A percentile compares a stretch with the other conserved stretches of the same genome.
Conservation (phyloP, 2,797 vertebrate species). For the Columba guinea region DNA sequence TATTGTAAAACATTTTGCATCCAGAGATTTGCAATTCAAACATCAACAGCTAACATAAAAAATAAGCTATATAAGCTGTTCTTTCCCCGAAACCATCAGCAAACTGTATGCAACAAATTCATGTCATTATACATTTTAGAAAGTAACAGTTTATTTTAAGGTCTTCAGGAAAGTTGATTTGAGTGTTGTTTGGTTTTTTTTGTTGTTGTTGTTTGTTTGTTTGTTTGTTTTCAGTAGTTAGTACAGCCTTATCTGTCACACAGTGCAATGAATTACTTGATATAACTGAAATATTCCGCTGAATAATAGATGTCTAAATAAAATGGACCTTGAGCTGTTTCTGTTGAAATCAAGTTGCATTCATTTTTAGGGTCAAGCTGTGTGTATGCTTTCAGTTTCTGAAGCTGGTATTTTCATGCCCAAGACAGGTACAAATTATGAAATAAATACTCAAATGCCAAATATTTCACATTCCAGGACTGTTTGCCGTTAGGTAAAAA, state of each 20-base stretch:
- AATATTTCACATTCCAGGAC: neutral
- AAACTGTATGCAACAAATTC: neutral
- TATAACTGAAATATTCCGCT: neutral
- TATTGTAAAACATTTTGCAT: neutral
- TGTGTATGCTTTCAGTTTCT: neutral
- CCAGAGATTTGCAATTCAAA: constrained; percentile 25
- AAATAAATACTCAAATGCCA: neutral
- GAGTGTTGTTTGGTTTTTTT: no score
- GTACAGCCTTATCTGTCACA: neutral
- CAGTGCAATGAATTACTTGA: neutral
- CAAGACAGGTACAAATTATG: neutral
- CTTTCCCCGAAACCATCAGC: neutral
- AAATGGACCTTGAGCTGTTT: neutral
- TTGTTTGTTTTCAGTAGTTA: neutral
- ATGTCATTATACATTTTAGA: neutral
- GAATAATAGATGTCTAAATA: neutral
- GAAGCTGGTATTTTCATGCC: neutral
- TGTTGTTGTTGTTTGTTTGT: no score
- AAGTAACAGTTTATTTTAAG: neutral
- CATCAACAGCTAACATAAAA: neutral
- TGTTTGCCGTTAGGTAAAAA: neutral
- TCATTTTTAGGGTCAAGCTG: neutral
- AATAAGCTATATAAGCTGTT: neutral
- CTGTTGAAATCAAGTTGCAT: neutral
- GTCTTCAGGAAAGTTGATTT: neutral